Conservation (phyloP, 2,797 vertebrate genomes). For the Orestias chungarensis region DNA sequence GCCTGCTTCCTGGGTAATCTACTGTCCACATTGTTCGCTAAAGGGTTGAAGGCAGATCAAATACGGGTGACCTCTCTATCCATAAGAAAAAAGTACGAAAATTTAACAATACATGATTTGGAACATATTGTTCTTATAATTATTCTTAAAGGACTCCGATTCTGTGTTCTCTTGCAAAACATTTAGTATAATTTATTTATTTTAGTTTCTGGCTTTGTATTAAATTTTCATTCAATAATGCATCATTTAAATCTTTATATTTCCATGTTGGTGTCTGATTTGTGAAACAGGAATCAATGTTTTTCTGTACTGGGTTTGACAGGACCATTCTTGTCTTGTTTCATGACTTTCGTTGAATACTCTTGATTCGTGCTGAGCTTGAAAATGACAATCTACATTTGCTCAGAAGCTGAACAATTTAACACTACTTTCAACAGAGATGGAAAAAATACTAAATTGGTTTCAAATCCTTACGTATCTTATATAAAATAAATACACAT, state of each 20-base stretch:
- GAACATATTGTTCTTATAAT: not conserved
- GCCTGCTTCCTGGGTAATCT: conserved; percentile 72
- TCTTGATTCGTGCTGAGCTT: not conserved
- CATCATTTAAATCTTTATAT: not conserved
- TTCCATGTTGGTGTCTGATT: not conserved
- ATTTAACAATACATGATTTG: not conserved
- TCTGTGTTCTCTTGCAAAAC: not conserved
- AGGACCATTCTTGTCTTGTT: not conserved
- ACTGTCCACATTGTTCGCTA: conserved; percentile 50
- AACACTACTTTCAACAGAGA: no score
- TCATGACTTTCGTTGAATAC: not conserved
- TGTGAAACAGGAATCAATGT: not conserved
- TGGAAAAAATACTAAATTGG: no score
- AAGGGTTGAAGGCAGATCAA: conserved; percentile 36
- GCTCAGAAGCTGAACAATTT: no score
- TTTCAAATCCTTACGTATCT: no score
- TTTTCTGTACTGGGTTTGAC: not conserved
- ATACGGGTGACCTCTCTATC: conserved; percentile 23
- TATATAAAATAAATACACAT: no score
- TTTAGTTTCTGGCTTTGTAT: not conserved
- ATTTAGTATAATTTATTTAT: not conserved
- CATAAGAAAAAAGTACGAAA: conserved; percentile 3
- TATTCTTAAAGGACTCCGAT: not conserved
- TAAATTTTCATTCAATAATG: not conserved
- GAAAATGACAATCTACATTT: no score